Evolutionary conservation across 64 coral and sea anemone genomes (phyloP).

Genomic region (Dendrophyllia cribrosa): DNA sequence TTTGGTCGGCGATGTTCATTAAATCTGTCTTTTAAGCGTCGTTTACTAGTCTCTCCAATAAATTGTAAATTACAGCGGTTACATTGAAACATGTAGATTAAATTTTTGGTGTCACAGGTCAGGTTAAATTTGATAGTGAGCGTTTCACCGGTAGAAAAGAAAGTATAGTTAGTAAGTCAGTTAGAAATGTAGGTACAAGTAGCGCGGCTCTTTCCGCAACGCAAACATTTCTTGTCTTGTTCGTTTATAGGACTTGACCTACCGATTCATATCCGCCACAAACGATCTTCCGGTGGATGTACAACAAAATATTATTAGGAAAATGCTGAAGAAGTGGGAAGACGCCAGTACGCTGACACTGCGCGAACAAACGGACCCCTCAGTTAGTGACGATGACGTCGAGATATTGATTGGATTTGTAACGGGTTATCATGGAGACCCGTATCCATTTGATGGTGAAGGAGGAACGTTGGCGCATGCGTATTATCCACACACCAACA

Average conservation of each 20-base stretch:
- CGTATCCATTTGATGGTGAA: slow-evolving; percentile 50
- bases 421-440: slow-evolving; percentile 20
- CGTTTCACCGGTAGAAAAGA: too few relatives aligned
- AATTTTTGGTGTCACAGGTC: too few relatives aligned
- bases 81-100: too few relatives aligned
- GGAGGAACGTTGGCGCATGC: slow-evolving; percentile 72
- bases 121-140: too few relatives aligned
- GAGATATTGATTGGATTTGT: slow-evolving; percentile 51
- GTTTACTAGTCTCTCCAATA: too few relatives aligned
- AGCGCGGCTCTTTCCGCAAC: too few relatives aligned
- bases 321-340: slow-evolving; percentile 42
- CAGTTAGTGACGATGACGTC: slow-evolving; percentile 40
- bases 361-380: slow-evolving; percentile 7
- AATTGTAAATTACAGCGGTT: too few relatives aligned
- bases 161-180: too few relatives aligned
- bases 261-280: slow-evolving; percentile 21
- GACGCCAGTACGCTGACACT: slow-evolving; percentile 34
- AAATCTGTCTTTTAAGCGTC: too few relatives aligned
- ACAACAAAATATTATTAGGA: slow-evolving; percentile 29
- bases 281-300: slow-evolving; percentile 2
- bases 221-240: too few relatives aligned
- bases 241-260: slow-evolving; percentile 13
- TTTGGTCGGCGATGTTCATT: too few relatives aligned
- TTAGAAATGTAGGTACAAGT: too few relatives aligned
- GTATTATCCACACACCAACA: slow-evolving; percentile 61